A percentile compares a stretch with the other conserved stretches of the same genome.
Conservation (phyloP, 2,888 invertebrate genomes). For the Leptarthrus brevirostris region DNA sequence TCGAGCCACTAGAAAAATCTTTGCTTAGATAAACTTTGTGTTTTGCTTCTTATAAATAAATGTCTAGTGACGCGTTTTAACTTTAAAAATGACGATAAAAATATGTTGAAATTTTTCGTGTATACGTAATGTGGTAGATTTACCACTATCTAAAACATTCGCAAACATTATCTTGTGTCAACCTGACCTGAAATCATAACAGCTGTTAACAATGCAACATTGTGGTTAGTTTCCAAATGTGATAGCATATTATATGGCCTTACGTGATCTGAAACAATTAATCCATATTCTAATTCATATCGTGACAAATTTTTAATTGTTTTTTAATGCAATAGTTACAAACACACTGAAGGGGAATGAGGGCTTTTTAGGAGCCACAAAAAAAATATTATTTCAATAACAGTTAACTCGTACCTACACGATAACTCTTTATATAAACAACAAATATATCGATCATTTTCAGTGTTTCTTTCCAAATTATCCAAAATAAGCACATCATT, state of each 20-base stretch:
- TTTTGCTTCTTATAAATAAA: neutral
- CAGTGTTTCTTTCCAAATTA: no score
- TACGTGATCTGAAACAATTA: constrained; percentile 62
- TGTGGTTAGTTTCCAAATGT: constrained; percentile 66
- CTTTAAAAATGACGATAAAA: constrained; percentile 13
- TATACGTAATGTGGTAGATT: constrained; percentile 14
- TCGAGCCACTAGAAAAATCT: constrained; percentile 8
- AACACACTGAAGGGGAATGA: neutral
- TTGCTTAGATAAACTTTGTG: neutral
- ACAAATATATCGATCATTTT: no score
- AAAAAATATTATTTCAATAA: no score
- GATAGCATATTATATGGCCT: constrained; percentile 67
- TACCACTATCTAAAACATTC: constrained; percentile 36
- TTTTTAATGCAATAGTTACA: neutral
- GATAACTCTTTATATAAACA: constrained; percentile 51
- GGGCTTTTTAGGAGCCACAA: no score
- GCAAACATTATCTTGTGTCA: constrained; percentile 1
- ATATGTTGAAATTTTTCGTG: neutral
- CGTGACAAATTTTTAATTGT: neutral
- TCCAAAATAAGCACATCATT: no score
- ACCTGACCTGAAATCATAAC: constrained; percentile 65
- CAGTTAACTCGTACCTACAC: constrained; percentile 11
- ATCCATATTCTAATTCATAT: constrained; percentile 3
- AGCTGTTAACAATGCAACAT: constrained; percentile 65
- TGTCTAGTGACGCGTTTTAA: neutral